A percentile compares a stretch with the other conserved stretches of the same genome.
phyloP scores from a whole-genome alignment of 2,888 invertebrate species.

The Entomobrya multifasciata region DNA sequence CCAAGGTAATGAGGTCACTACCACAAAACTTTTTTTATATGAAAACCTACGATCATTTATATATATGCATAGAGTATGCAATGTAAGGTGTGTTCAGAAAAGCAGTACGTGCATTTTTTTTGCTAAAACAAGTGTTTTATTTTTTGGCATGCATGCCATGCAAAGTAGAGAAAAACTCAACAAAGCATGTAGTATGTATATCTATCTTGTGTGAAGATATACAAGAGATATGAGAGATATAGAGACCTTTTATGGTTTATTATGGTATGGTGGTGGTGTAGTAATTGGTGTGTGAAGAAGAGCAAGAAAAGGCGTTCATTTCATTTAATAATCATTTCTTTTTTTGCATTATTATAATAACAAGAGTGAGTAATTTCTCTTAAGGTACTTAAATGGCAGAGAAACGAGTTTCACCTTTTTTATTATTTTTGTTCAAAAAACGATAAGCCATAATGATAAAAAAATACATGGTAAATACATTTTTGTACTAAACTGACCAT shows the following conservation, averaged over 20 bases:
- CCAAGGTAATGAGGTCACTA: conserved; percentile 75
- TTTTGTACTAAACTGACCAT: conserved; percentile 41
- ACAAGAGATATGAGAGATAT: too few species aligned
- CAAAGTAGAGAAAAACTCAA: too few species aligned
- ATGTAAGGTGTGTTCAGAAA: conserved; percentile 4
- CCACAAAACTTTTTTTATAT: conserved; percentile 58
- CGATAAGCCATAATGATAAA: too few species aligned
- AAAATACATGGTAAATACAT: not conserved
- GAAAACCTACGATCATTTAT: conserved; percentile 44
- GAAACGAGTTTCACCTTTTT: conserved; percentile 45
- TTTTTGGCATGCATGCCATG: conserved; percentile 53
- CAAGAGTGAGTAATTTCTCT: conserved; percentile 34
- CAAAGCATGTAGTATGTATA: conserved; percentile 9
- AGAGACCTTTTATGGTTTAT: too few species aligned
- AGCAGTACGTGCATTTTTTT: conserved; percentile 27
- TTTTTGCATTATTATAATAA: too few species aligned
- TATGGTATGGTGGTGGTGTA: conserved; percentile 2
- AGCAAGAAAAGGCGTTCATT: conserved; percentile 62
- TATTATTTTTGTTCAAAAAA: too few species aligned
- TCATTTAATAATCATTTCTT: conserved; percentile 56
- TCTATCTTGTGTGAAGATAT: too few species aligned
- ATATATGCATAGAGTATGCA: conserved; percentile 1
- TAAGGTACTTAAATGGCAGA: conserved; percentile 5
- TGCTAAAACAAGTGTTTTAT: conserved; percentile 61
- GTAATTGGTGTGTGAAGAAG: conserved; percentile 70